Base-by-base conservation (phyloP, 2,888 invertebrate genomes). In the Mythimna albipuncta region DNA sequence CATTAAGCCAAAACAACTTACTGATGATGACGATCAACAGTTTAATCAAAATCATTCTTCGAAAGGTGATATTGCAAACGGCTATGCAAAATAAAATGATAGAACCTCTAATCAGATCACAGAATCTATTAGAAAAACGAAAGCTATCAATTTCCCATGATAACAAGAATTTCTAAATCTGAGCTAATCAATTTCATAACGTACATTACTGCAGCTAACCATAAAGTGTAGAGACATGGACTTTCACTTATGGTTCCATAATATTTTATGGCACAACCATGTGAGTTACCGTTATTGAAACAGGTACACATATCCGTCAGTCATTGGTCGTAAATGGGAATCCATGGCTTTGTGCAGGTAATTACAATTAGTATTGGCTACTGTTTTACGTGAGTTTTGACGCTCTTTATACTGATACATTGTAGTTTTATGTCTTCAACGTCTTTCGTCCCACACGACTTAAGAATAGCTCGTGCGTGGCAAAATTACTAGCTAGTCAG, bases 121-220 rank as follows among this genome's bases (percentile, higher is more conserved):
- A 57, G 6, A 47, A 9, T 35, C 32, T 16, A 72, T 64, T 54
- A 2, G 19, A 69, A 75, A 68, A 75, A 69, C 57, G 69, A 81
- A 83, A 81, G 41, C 65, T 58, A 73, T 62, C 58, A 47, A 68
- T 69, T 84, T 81, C 84, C 79, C 83, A 85, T 74, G 55, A 75
- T 52, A 72, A 71, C 64, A 58, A 69, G 64, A 77, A 77, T 80
- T 82, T 80, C 73, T 77, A 72, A 66, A 57, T 68, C 35, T 64
- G 57, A 41, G 16, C 58, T 85, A 83, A 85, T 85, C 85, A 76
- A 83, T 85, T 85, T 79, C 77, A 72, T 81, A 84, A 81, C 77
- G 65, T 81, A 71, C 71, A 75, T 70, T 54, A 58, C 68, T 64
- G 62, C 58, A 35, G 57, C 35, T 11, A 62, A 67, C 52, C 63